Conservation (phyloP, 2,113 vertebrate genomes). For the Bambusicola thoracicus region DNA sequence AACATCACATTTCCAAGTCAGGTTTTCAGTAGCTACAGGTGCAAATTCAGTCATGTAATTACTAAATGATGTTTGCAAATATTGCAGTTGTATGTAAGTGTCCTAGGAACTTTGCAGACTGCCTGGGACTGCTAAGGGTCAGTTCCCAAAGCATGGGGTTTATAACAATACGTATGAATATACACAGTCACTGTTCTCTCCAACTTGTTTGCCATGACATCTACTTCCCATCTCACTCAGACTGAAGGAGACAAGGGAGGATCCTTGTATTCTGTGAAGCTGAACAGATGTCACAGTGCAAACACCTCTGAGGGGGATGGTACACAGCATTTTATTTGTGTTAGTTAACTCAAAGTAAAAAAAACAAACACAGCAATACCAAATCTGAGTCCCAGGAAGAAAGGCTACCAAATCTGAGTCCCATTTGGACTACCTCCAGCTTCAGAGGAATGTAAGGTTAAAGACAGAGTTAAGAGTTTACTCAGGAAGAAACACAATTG, state of each 20-base stretch:
- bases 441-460: slow-evolving; percentile 14
- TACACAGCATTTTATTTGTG: background rate
- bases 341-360: background rate
- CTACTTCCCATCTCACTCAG: background rate
- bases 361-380: background rate
- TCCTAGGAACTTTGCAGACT: background rate
- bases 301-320: background rate
- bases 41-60: background rate
- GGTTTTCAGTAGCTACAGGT: background rate
- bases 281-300: slow-evolving; percentile 6
- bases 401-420: accelerated
- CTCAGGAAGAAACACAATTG: background rate
- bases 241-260: background rate
- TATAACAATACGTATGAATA: background rate
- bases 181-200: background rate
- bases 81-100: background rate
- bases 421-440: slow-evolving; percentile 1
- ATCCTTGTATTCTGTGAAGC: background rate
- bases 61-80: background rate
- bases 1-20: background rate
- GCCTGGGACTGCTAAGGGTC: background rate
- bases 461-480: background rate
- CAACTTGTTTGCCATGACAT: background rate
- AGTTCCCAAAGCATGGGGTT: background rate
- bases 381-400: background rate